A percentile compares a stretch with the other conserved stretches of the same genome.
phyloP scores from a whole-genome alignment of 1,140 invertebrate species.

The Caerostris darwini region DNA sequence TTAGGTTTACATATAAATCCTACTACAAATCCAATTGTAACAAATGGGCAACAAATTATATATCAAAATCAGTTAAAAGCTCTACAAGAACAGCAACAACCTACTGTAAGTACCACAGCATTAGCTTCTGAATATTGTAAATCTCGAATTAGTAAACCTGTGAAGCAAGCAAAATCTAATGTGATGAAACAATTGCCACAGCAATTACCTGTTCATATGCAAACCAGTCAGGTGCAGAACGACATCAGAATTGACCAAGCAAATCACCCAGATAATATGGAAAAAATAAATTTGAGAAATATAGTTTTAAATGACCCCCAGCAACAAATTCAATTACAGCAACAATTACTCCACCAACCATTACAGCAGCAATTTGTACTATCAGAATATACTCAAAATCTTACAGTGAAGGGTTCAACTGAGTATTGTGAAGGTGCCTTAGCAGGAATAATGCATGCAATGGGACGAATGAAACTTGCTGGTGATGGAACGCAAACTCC shows the following conservation, averaged over 20 bases:
- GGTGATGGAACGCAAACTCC: slow-evolving; percentile 73
- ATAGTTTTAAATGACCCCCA: slow-evolving; percentile 78
- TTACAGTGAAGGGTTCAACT: slow-evolving; percentile 68
- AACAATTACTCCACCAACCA: slow-evolving; percentile 80
- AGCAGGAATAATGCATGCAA: slow-evolving; percentile 77
- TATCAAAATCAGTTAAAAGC: slow-evolving; percentile 66
- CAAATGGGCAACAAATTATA: slow-evolving; percentile 64
- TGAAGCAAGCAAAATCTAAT: slow-evolving; percentile 71
- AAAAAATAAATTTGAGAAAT: slow-evolving; percentile 77
- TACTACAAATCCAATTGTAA: slow-evolving; percentile 3
- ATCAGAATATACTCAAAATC: slow-evolving; percentile 78
- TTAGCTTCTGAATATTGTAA: slow-evolving; percentile 65
- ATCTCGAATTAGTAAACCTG: slow-evolving; percentile 20
- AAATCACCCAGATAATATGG: slow-evolving; percentile 33
- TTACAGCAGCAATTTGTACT: slow-evolving; percentile 80
- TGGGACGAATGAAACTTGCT: slow-evolving; percentile 68
- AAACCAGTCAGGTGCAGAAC: slow-evolving; percentile 29
- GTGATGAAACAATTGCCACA: slow-evolving; percentile 64
- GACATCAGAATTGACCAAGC: slow-evolving; percentile 51
- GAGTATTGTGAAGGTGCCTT: slow-evolving; percentile 70
- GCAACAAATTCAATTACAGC: slow-evolving; percentile 78
- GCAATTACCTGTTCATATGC: slow-evolving; percentile 77
- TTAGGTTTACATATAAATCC: slow-evolving; percentile 41
- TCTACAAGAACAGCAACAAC: slow-evolving; percentile 56
- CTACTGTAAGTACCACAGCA: slow-evolving; percentile 20